Percentiles rank a stretch among this genome's conserved stretches.
Evolutionary conservation across 2,797 vertebrate genomes (phyloP).

Genomic region (Brotula barbata): DNA sequence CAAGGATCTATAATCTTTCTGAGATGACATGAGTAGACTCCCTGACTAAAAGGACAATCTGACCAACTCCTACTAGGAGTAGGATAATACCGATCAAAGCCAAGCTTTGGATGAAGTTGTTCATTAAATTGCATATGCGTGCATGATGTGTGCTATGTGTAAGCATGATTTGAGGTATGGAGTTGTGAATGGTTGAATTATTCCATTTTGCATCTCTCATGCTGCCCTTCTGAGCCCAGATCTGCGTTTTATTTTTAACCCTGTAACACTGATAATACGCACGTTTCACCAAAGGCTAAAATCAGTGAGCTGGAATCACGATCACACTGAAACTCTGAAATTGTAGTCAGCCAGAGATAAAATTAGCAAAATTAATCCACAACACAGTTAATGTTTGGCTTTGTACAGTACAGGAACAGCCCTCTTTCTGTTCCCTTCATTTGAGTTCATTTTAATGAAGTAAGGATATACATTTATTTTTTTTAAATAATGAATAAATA

Average conservation of each 20-base stretch:
- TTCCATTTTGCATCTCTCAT: not conserved
- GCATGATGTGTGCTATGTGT: no score
- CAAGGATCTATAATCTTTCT: not conserved
- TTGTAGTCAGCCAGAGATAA: not conserved
- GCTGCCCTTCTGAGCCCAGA: slow-evolving; percentile 1
- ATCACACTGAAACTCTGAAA: slow-evolving; percentile 4
- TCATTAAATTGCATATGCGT: not conserved
- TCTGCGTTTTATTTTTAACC: slow-evolving; percentile 26
- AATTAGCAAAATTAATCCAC: slow-evolving; percentile 8
- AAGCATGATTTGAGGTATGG: no score
- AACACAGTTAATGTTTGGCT: not conserved
- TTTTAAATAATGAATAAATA: no score
- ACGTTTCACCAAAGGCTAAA: slow-evolving; percentile 5
- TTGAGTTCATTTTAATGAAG: not conserved
- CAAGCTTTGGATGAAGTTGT: not conserved
- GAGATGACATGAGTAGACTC: not conserved
- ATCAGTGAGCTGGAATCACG: slow-evolving; percentile 19
- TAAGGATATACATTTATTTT: no score
- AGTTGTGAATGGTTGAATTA: slow-evolving; percentile 1
- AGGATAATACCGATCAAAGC: not conserved
- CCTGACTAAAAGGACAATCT: slow-evolving; percentile 1
- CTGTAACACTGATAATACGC: not conserved
- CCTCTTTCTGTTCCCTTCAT: no score
- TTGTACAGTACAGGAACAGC: no score
- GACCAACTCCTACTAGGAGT: not conserved